These are phyloP conservation scores for Epinotia ramella DNA, from an alignment of 2,888 invertebrate genomes.

Conservation along the genomic window DNA sequence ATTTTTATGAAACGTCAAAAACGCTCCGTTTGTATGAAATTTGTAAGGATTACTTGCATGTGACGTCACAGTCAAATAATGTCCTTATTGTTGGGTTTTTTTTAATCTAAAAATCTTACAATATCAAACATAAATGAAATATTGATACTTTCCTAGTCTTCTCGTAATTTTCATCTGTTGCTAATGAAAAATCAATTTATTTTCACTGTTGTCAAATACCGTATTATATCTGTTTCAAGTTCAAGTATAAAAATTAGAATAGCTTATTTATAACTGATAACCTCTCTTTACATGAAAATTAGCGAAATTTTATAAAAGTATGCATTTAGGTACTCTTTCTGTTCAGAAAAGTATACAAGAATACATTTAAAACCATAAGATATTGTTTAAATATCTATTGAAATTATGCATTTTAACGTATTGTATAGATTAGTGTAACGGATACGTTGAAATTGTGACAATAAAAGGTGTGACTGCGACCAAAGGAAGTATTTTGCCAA, in stretches of 20 bases:
- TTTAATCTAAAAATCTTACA: too few relatives aligned
- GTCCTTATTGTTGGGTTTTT: too few relatives aligned
- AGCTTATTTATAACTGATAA: neutral
- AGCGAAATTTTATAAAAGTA: constrained; percentile 3
- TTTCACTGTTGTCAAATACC: too few relatives aligned
- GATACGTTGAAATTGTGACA: constrained; percentile 54
- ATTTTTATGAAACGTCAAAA: too few relatives aligned
- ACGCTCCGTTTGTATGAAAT: too few relatives aligned
- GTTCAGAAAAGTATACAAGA: constrained; percentile 31
- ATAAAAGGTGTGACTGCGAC: constrained; percentile 57
- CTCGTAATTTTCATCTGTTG: too few relatives aligned
- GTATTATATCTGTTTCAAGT: constrained; percentile 18
- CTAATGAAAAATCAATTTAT: too few relatives aligned
- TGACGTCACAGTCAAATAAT: too few relatives aligned
- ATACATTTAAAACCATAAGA: neutral
- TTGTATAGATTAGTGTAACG: constrained; percentile 34
- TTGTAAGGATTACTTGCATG: too few relatives aligned
- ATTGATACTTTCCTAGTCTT: too few relatives aligned
- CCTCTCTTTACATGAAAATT: neutral
- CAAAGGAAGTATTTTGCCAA: constrained; percentile 54
- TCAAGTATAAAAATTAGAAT: neutral
- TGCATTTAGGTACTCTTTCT: constrained; percentile 12
- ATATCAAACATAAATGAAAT: too few relatives aligned
- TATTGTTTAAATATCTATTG: neutral
- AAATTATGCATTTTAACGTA: constrained; percentile 29